phyloP scores from a whole-genome alignment of 2,888 invertebrate genomes.

The Parochlus steinenii region DNA sequence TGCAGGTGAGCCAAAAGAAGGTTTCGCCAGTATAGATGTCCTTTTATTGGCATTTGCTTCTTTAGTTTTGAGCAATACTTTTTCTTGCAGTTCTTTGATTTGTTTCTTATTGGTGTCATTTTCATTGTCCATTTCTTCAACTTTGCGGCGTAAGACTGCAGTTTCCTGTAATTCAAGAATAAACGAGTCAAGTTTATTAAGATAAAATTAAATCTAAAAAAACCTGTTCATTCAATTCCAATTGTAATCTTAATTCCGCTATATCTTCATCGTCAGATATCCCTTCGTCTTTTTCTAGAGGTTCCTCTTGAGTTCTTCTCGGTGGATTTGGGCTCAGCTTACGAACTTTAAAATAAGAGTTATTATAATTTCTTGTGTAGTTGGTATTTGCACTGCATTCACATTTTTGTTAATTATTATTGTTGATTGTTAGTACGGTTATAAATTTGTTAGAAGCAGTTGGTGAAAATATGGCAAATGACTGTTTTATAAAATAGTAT shows the following conservation, averaged over 20 bases:
- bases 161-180: conserved; percentile 43
- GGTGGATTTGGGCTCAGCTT: conserved; percentile 52
- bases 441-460: neutral
- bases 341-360: too few relatives aligned
- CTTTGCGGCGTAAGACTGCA: conserved; percentile 62
- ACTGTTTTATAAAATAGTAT: conserved; percentile 1
- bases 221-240: conserved; percentile 76
- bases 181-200: neutral
- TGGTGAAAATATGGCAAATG: conserved; percentile 15
- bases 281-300: conserved; percentile 53
- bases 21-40: conserved; percentile 17
- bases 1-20: too few relatives aligned
- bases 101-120: conserved; percentile 56
- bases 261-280: conserved; percentile 66
- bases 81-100: conserved; percentile 60
- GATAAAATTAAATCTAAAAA: conserved; percentile 2
- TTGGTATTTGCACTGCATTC: too few relatives aligned
- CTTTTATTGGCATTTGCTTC: conserved; percentile 15
- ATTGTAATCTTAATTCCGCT: conserved; percentile 63
- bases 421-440: too few relatives aligned
- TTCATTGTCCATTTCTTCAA: conserved; percentile 68
- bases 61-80: conserved; percentile 35
- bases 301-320: conserved; percentile 43
- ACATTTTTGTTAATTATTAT: too few relatives aligned
- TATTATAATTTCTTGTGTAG: too few relatives aligned